Evolutionary conservation across 2,888 invertebrate species (phyloP).

Genomic region (Lasioglossum villosulum): DNA sequence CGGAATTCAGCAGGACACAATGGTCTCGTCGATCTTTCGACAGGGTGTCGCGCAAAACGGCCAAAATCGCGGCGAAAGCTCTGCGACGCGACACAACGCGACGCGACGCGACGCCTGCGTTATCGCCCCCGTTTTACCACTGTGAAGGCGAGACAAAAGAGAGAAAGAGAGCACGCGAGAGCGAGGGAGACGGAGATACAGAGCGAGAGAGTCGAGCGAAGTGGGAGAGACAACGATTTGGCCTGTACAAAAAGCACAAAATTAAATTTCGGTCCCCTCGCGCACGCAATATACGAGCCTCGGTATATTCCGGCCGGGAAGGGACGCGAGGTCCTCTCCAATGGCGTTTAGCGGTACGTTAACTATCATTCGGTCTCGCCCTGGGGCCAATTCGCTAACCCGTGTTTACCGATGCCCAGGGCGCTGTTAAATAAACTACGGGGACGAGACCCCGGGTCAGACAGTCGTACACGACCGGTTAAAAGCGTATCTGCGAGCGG

Average conservation of each 20-base stretch:
- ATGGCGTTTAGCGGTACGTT: conserved; percentile 84
- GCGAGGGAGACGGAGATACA: background rate
- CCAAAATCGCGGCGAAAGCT: conserved; percentile 65
- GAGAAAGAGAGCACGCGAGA: conserved; percentile 4
- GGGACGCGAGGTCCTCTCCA: conserved; percentile 77
- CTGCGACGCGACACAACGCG: conserved; percentile 29
- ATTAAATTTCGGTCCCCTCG: conserved; percentile 83
- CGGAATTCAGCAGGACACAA: background rate
- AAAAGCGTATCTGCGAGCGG: conserved; percentile 69
- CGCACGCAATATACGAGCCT: conserved; percentile 79
- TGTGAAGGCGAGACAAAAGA: conserved; percentile 33
- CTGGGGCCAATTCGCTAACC: conserved; percentile 84
- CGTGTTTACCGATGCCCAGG: conserved; percentile 84
- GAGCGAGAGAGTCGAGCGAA: conserved; percentile 27
- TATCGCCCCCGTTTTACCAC: conserved; percentile 58
- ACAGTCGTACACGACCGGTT: conserved; percentile 70
- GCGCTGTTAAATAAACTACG: conserved; percentile 84
- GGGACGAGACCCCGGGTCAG: conserved; percentile 69
- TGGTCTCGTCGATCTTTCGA: conserved; percentile 16
- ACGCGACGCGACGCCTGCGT: conserved; percentile 57
- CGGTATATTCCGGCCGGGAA: conserved; percentile 64
- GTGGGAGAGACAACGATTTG: conserved; percentile 76
- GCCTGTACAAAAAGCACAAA: conserved; percentile 84
- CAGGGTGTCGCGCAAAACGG: conserved; percentile 24
- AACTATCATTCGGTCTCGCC: conserved; percentile 83